Conservation (phyloP, 1,140 invertebrate species). For the Rhopalosiphum padi region DNA sequence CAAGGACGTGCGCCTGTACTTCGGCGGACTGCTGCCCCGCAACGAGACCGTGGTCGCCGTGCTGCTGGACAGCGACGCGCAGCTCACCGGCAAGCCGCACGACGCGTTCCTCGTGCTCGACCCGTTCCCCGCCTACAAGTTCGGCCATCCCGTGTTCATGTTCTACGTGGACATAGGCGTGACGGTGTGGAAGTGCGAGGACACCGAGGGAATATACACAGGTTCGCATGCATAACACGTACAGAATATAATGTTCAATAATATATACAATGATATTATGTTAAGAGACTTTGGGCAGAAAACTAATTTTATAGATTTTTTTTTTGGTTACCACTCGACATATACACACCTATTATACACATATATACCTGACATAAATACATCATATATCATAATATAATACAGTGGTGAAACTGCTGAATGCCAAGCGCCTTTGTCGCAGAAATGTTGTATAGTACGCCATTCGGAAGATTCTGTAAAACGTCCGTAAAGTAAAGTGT, state of each 20-base stretch:
- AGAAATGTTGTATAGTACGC: neutral
- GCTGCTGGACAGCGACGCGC: constrained; percentile 64
- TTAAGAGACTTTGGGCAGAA: neutral
- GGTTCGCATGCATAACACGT: constrained; percentile 59
- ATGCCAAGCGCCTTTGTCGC: neutral
- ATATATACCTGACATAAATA: too few species aligned
- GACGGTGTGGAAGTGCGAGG: constrained; percentile 61
- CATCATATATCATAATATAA: too few species aligned
- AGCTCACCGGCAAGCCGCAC: constrained; percentile 62
- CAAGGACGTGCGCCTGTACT: constrained; percentile 48
- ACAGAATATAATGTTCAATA: too few species aligned
- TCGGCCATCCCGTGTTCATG: constrained; percentile 67
- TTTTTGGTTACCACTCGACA: neutral
- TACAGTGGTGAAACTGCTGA: neutral
- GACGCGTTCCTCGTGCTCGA: constrained; percentile 66
- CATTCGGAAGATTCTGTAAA: neutral
- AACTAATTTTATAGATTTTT: neutral
- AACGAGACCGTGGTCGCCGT: constrained; percentile 61
- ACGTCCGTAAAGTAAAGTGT: neutral
- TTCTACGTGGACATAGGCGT: constrained; percentile 65
- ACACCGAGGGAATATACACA: constrained; percentile 61
- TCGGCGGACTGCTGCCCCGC: constrained; percentile 7
- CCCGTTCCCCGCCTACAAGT: constrained; percentile 65
- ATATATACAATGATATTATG: neutral
- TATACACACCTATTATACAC: too few species aligned